These are phyloP conservation scores for Liparis tanakae DNA, from an alignment of 2,797 vertebrate species.

Conservation along the genomic window DNA sequence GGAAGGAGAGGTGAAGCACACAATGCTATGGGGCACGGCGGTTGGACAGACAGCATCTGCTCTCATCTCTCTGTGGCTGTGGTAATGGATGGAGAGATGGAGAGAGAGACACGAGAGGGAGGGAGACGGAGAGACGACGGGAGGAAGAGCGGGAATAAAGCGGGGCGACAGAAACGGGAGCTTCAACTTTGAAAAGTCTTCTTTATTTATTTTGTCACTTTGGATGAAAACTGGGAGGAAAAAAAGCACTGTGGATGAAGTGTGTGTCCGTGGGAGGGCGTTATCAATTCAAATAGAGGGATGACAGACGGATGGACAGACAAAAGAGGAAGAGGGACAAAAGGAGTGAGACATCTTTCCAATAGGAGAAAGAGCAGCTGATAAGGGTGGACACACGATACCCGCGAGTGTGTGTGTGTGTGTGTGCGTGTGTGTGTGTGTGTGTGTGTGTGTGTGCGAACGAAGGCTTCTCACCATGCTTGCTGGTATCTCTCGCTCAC, in stretches of 20 bases:
- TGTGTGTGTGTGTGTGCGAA: constrained; percentile 17
- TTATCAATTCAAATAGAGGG: constrained; percentile 88
- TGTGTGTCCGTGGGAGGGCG: constrained; percentile 64
- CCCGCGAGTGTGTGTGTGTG: constrained; percentile 79
- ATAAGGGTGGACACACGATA: constrained; percentile 94
- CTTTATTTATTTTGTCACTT: constrained; percentile 18
- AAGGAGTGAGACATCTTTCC: constrained; percentile 90
- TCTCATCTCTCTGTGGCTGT: constrained; percentile 74
- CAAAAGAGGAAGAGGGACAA: constrained; percentile 86
- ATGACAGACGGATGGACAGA: constrained; percentile 88
- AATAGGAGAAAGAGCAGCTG: constrained; percentile 93
- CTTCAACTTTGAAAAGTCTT: constrained; percentile 62
- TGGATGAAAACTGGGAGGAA: neutral
- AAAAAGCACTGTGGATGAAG: constrained; percentile 15
- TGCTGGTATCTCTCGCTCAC: constrained; percentile 83
- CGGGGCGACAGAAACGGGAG: constrained; percentile 17
- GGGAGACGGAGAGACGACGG: constrained; percentile 12
- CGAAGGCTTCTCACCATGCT: constrained; percentile 82
- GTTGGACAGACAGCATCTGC: constrained; percentile 83
- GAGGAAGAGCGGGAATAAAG: constrained; percentile 25
- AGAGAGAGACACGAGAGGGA: constrained; percentile 56
- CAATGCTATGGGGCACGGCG: constrained; percentile 80
- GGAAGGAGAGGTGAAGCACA: constrained; percentile 84
- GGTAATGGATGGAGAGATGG: constrained; percentile 73
- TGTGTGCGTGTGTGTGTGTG: constrained; percentile 68